Evolutionary conservation across 1,140 invertebrate species (phyloP), one percentile per base, ranked within the genome.

Genomic region (Carcinoscorpius rotundicauda): DNA sequence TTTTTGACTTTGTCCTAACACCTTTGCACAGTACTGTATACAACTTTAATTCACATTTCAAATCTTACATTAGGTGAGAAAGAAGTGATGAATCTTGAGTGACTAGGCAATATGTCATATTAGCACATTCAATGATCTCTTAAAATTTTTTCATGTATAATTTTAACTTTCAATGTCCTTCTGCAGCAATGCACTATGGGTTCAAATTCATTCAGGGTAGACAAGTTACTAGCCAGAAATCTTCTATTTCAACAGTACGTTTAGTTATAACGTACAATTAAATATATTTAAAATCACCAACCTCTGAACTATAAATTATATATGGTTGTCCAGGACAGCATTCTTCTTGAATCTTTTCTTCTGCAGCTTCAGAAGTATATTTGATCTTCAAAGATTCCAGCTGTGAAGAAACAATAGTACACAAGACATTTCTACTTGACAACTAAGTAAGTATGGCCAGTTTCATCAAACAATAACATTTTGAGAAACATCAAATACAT

Each of bases 271-370:
- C 2, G 55, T 9, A 56, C 55, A 9, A 11, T 9, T 9, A 11
- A 56, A 9, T 9, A 9, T 9, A 11, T 56, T 9, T 56, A 11
- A 71, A 79, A 74, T 88, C 5, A 68, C 48, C 63, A 60, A 68
- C 68, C n/a, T 71, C 65, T 65, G 67, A 69, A 49, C 71, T 68
- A 68, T 75, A 93, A 51, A 76, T 80, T 29, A 97, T 88, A 71
- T 88, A 88, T 0, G 96, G 94, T 61, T 84, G 78, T 3, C 93
- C 92, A 5, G 95, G 96, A 70, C 89, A 88, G 72, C 93, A 95
- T 72, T 93, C 91, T 73, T 97, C 92, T 66, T 84, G 85, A 4
- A 90, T 87, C 76, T 91, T 91, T 68, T 93, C 89, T 0, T 88
- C 84, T 1, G 87, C 86, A 4, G 82, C 81, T 71, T 86, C 83